Evolutionary conservation across 2,888 invertebrate genomes (phyloP).

Genomic region (Lasioglossum marginatum): DNA sequence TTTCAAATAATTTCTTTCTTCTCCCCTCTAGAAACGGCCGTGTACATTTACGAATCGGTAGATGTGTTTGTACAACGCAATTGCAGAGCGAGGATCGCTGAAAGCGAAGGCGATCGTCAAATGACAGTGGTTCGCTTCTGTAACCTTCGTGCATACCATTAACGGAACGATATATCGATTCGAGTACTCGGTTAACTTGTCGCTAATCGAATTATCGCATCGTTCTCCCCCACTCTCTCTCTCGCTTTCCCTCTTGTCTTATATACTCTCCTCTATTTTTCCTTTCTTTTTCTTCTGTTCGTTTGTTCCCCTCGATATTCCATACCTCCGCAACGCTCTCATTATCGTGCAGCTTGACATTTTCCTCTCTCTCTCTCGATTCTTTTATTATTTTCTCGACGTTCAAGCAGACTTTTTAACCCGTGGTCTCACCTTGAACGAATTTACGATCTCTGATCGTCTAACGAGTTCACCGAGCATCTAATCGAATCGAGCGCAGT

Average conservation of each 20-base stretch:
- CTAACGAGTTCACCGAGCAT: constrained; percentile 77
- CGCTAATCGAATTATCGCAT: constrained; percentile 76
- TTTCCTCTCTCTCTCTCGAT: constrained; percentile 37
- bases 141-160: constrained; percentile 79
- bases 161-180: constrained; percentile 77
- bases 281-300: constrained; percentile 22
- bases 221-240: background rate
- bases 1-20: constrained; percentile 66
- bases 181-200: constrained; percentile 68
- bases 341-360: background rate
- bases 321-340: background rate
- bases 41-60: constrained; percentile 27
- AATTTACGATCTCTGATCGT: constrained; percentile 76
- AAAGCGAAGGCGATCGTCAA: constrained; percentile 56
- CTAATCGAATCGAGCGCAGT: constrained; percentile 74
- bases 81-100: constrained; percentile 44
- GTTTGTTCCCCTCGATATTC: background rate
- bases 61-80: constrained; percentile 10
- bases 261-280: background rate
- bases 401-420: background rate
- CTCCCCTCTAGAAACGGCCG: constrained; percentile 8
- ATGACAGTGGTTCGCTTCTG: constrained; percentile 69
- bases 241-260: constrained; percentile 21
- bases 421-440: constrained; percentile 66
- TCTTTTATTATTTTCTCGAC: background rate